phyloP scores from a whole-genome alignment of 2,113 vertebrate species.

The Tyto alba region DNA sequence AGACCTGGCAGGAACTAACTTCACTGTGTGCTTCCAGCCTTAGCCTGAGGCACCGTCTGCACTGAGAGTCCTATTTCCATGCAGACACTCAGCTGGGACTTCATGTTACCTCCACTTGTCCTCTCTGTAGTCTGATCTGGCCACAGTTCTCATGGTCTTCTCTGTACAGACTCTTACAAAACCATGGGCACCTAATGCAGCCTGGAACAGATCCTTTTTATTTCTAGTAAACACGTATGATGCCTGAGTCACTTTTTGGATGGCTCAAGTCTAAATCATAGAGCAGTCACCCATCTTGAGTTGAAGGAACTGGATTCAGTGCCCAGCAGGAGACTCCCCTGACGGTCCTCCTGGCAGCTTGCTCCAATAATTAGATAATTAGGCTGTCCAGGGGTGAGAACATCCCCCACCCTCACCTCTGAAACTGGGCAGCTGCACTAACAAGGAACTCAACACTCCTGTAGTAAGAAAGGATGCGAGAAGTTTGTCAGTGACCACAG shows the following conservation, averaged over 20 bases:
- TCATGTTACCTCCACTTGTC: accelerated
- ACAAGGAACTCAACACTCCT: accelerated
- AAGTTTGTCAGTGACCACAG: neutral
- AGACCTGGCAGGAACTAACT: neutral
- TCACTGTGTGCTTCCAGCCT: neutral
- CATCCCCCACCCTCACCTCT: neutral
- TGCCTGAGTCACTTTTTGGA: neutral
- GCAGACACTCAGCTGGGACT: neutral
- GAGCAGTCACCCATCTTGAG: neutral
- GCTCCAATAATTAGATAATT: neutral
- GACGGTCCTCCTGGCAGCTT: accelerated
- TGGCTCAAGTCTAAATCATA: neutral
- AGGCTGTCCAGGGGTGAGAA: neutral
- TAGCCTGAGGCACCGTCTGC: neutral
- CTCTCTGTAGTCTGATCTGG: neutral
- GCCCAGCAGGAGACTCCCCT: neutral
- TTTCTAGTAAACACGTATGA: accelerated
- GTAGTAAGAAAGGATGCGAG: neutral
- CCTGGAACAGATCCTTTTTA: neutral
- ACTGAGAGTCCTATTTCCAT: neutral
- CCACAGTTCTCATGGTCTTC: neutral
- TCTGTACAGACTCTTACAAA: neutral
- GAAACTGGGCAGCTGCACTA: neutral
- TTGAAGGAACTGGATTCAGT: neutral
- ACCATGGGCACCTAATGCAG: neutral